phyloP scores from a whole-genome alignment of 2,113 vertebrate species.

The Chamaea fasciata region DNA sequence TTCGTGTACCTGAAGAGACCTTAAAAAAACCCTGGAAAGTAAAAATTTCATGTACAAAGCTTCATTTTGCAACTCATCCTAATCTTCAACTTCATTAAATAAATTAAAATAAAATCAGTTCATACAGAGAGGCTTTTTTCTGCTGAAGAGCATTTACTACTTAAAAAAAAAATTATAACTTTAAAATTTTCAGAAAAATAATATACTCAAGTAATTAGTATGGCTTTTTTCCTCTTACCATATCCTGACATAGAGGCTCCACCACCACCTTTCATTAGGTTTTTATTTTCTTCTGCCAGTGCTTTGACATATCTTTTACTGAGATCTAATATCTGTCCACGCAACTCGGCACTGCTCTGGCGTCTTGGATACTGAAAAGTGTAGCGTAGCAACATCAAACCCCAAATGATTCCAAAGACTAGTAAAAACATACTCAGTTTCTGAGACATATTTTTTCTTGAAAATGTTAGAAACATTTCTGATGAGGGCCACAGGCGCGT shows the following conservation, averaged over 20 bases:
- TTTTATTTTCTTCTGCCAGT: slow-evolving; percentile 92
- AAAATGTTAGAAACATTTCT: slow-evolving; percentile 85
- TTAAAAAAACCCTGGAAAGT: not conserved
- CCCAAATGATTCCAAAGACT: slow-evolving; percentile 91
- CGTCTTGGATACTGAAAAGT: slow-evolving; percentile 89
- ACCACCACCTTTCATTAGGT: slow-evolving; percentile 75
- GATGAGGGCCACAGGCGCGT: slow-evolving; percentile 1
- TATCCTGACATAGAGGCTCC: slow-evolving; percentile 93
- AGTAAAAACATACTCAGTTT: slow-evolving; percentile 91
- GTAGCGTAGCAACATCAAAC: slow-evolving; percentile 91
- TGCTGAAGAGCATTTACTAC: not conserved
- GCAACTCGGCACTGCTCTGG: slow-evolving; percentile 89
- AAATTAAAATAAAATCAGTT: not conserved
- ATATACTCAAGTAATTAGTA: not conserved
- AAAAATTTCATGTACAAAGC: not conserved
- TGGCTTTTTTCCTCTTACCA: slow-evolving; percentile 72
- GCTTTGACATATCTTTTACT: slow-evolving; percentile 95
- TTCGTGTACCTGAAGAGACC: not conserved
- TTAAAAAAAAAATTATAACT: not conserved
- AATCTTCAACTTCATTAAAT: not conserved
- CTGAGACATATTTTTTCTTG: slow-evolving; percentile 94
- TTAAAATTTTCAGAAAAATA: not conserved
- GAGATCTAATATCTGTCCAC: slow-evolving; percentile 92
- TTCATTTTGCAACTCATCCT: not conserved
- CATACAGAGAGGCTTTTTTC: not conserved